A percentile compares a stretch with the other conserved stretches of the same genome.
phyloP scores from a whole-genome alignment of 2,113 vertebrate genomes.

The Dicrurus megarhynchus region DNA sequence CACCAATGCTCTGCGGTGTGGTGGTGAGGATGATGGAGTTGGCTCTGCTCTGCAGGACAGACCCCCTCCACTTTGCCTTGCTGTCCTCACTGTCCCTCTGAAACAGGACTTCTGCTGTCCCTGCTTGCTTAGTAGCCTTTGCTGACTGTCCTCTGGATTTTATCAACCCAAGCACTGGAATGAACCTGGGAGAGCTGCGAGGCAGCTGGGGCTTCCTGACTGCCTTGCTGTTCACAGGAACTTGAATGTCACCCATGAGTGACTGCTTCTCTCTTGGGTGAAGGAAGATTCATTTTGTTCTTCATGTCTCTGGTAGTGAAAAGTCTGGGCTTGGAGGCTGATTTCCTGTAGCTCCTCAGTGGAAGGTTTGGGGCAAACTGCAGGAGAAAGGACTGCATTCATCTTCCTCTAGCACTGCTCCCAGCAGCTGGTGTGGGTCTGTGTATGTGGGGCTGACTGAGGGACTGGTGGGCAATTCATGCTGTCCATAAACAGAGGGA shows the following conservation, averaged over 20 bases:
- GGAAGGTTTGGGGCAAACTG: neutral
- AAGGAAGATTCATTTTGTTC: neutral
- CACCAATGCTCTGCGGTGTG: accelerated
- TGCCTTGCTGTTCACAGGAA: neutral
- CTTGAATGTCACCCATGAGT: neutral
- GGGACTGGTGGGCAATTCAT: neutral
- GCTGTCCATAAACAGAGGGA: neutral
- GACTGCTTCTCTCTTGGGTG: neutral
- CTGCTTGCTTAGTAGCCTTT: neutral
- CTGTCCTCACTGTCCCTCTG: neutral
- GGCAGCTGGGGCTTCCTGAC: neutral
- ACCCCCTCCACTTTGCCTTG: neutral
- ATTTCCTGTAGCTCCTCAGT: neutral
- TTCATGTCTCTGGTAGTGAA: neutral
- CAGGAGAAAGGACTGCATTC: neutral
- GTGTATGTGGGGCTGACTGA: accelerated
- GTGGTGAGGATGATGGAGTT: neutral
- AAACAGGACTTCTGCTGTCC: neutral
- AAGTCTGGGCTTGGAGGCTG: neutral
- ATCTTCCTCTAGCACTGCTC: neutral
- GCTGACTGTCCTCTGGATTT: neutral
- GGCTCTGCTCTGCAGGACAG: neutral
- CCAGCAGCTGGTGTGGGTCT: neutral
- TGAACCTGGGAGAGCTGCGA: accelerated
- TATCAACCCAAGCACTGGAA: neutral